These are phyloP conservation scores for Caenorhabditis virilis DNA, from an alignment of 2,888 invertebrate genomes.

Conservation along the genomic window DNA sequence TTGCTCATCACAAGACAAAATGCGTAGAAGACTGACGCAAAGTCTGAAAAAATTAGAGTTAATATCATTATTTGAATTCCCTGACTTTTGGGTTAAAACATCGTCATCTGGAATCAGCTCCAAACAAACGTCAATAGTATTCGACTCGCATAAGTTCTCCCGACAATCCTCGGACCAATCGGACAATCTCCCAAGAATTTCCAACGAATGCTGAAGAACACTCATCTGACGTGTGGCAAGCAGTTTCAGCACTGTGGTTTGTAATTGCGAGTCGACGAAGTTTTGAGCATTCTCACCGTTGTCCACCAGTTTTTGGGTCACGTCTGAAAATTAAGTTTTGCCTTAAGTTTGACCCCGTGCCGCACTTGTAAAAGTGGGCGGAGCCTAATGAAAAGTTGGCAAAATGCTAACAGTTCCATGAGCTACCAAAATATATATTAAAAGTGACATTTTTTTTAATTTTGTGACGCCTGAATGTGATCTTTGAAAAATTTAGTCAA, in stretches of 20 bases:
- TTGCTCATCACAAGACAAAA: constrained; percentile 51
- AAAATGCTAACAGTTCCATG: too few relatives aligned
- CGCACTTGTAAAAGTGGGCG: too few relatives aligned
- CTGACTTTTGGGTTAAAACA: constrained; percentile 56
- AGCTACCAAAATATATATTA: too few relatives aligned
- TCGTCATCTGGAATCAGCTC: constrained; percentile 50
- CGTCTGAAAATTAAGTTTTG: constrained; percentile 12
- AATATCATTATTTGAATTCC: background rate
- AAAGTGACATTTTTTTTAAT: too few relatives aligned
- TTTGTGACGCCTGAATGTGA: too few relatives aligned
- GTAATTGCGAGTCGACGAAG: constrained; percentile 35
- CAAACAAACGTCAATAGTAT: constrained; percentile 50
- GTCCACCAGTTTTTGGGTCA: constrained; percentile 40
- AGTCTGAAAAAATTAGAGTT: constrained; percentile 17
- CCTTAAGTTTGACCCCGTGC: background rate
- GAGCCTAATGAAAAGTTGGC: too few relatives aligned
- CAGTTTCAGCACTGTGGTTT: constrained; percentile 21
- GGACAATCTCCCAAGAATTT: constrained; percentile 44
- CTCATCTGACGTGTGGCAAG: constrained; percentile 32
- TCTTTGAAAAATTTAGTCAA: too few relatives aligned
- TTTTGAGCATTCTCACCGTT: constrained; percentile 24
- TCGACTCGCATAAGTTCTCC: constrained; percentile 47
- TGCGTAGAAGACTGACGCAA: constrained; percentile 50
- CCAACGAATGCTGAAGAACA: constrained; percentile 36
- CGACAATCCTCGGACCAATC: constrained; percentile 43